Percentiles rank a stretch among this genome's conserved stretches.
Evolutionary conservation across 2,888 invertebrate species (phyloP).

Genomic region (Epistrophe grossulariae): DNA sequence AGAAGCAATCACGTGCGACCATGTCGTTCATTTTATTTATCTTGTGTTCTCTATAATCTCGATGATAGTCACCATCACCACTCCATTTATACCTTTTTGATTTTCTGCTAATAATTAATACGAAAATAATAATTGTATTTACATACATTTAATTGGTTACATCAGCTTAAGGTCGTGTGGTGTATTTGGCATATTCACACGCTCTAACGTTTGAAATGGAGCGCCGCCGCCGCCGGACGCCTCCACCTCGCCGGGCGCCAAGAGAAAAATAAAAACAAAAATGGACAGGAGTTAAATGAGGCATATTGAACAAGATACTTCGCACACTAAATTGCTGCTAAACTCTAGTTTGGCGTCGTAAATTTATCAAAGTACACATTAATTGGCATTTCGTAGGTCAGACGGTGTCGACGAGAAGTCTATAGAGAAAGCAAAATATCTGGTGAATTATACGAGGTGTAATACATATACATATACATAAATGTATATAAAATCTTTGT

Average conservation of each 20-base stretch:
- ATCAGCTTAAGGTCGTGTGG: neutral
- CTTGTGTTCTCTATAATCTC: too few relatives aligned
- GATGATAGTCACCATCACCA: too few relatives aligned
- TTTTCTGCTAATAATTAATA: neutral
- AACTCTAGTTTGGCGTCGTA: constrained; percentile 4
- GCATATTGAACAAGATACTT: constrained; percentile 12
- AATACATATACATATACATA: too few relatives aligned
- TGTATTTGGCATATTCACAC: neutral
- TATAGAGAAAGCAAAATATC: neutral
- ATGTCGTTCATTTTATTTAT: too few relatives aligned
- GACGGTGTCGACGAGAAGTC: neutral
- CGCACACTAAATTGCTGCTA: constrained; percentile 16
- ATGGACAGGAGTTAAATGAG: constrained; percentile 13
- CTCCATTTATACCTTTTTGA: neutral
- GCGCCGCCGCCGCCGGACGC: too few relatives aligned
- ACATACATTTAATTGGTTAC: constrained; percentile 1
- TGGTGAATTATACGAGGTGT: neutral
- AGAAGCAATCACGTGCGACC: too few relatives aligned
- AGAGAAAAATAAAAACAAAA: neutral
- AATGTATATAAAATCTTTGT: too few relatives aligned
- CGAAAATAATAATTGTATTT: neutral
- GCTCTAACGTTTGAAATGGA: neutral
- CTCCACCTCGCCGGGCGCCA: neutral
- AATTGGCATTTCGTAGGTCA: constrained; percentile 4
- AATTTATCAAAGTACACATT: constrained; percentile 28